phyloP scores from a whole-genome alignment of 2,113 vertebrate genomes.

The Etheostoma spectabile region DNA sequence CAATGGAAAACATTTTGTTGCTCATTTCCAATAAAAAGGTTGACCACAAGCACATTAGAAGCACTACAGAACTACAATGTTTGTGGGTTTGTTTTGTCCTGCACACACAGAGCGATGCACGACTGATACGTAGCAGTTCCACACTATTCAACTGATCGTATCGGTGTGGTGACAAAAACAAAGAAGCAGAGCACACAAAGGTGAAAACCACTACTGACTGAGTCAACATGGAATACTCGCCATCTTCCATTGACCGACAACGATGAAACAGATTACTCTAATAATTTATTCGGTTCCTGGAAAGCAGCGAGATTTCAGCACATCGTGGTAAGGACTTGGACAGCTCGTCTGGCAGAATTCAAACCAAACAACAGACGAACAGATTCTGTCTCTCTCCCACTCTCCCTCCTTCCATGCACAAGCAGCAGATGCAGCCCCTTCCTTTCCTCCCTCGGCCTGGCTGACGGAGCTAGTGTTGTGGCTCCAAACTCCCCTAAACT shows the following conservation, averaged over 20 bases:
- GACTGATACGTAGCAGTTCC: too few species aligned
- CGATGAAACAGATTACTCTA: background rate
- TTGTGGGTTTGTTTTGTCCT: too few species aligned
- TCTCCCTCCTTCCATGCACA: constrained; percentile 27
- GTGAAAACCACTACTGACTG: too few species aligned
- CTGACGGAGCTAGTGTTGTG: constrained; percentile 13
- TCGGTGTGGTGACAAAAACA: too few species aligned
- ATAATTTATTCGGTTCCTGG: background rate
- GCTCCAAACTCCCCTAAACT: background rate
- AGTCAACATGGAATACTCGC: too few species aligned
- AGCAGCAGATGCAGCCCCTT: constrained; percentile 49
- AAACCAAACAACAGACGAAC: background rate
- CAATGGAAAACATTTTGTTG: too few species aligned
- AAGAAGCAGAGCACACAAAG: too few species aligned
- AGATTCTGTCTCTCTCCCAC: background rate
- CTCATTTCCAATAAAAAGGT: too few species aligned
- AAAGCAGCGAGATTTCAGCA: background rate
- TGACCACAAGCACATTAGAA: too few species aligned
- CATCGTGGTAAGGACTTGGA: background rate
- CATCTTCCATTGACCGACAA: background rate
- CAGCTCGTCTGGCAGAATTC: constrained; percentile 4
- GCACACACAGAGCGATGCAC: too few species aligned
- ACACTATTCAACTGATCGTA: too few species aligned
- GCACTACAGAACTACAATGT: too few species aligned
- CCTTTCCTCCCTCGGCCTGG: constrained; percentile 6